These are phyloP conservation scores for Drosophila birchii DNA, from an alignment of 2,888 invertebrate species.

Conservation along the genomic window DNA sequence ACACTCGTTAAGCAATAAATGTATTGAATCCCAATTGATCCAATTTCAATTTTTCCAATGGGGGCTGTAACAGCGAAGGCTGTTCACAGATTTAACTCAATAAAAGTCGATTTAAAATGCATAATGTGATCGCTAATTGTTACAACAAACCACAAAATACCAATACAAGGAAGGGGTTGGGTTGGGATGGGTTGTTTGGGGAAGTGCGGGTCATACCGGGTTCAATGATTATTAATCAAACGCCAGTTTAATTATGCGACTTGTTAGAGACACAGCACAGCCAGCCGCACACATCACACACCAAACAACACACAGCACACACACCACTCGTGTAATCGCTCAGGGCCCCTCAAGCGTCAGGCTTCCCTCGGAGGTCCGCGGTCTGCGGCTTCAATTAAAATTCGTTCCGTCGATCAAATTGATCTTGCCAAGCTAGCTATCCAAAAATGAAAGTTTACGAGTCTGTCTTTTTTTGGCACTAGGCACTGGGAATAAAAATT, in stretches of 20 bases:
- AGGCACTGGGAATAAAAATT: neutral
- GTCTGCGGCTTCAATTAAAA: conserved; percentile 79
- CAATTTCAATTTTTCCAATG: conserved; percentile 45
- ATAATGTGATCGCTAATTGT: conserved; percentile 66
- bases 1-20: conserved; percentile 69
- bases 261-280: conserved; percentile 42
- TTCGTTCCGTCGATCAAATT: conserved; percentile 73
- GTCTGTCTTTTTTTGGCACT: conserved; percentile 56
- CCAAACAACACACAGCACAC: conserved; percentile 6
- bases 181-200: conserved; percentile 12
- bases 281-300: conserved; percentile 17
- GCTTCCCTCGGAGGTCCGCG: conserved; percentile 54
- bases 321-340: conserved; percentile 50
- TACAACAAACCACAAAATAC: conserved; percentile 63
- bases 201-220: conserved; percentile 64
- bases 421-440: conserved; percentile 48
- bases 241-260: conserved; percentile 69
- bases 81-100: conserved; percentile 69
- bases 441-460: conserved; percentile 57
- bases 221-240: conserved; percentile 81
- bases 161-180: conserved; percentile 13
- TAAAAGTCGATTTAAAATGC: conserved; percentile 65
- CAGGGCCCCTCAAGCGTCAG: conserved; percentile 23
- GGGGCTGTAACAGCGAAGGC: conserved; percentile 55
- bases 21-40: conserved; percentile 62